Base-by-base conservation (phyloP, 2,113 vertebrate species). In the Nanorana parkeri region DNA sequence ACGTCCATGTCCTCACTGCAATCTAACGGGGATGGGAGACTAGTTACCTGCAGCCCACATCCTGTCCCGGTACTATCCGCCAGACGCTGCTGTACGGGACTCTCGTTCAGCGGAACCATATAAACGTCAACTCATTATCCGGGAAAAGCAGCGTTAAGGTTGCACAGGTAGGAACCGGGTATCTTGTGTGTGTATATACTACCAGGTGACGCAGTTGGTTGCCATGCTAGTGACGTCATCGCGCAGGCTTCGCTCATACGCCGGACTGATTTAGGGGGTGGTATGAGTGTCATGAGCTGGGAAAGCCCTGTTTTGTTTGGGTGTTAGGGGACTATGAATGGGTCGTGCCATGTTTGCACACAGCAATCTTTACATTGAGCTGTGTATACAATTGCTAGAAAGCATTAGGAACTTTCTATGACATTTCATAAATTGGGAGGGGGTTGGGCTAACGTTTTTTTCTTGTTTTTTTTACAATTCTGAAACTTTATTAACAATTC, bases 191-290 rank as follows among this genome's bases (percentile, higher is more conserved):
- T 65, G 32, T 28, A 28, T 3, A 26, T 19, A 52, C 69, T 73
- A 23, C 19, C 23, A 73, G 17, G 24, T 28, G 24, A 55, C 51
- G 54, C 24, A 73, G n/a, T 8, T 5, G 52, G 69, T 73, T 73
- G 69, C 69, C 54, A 56, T 73, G 69, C 28, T 8, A 5, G 17
- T 73, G 69, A 56, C 52, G 54, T 73, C 69, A 32, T 56, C 51
- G 3, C 69, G 54, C 23, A 6, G 52, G 17, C 8, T 5, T 8
- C 69, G 52, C 17, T 13, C 7, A 1, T 28, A 56, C 47, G 52
- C 58, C 51, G 29, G 69, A 24, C 15, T 10, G 69, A 19, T 3
- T n/a, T n/a, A n/a, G 68, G 13, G 47, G n/a, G 16, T n/a, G 68
- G 41, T 23, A 23, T 4, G n/a, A 16, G 1, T 24, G 21, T n/a